These are phyloP conservation scores for Fundulus diaphanus DNA, from an alignment of 2,797 vertebrate genomes.

Conservation along the genomic window DNA sequence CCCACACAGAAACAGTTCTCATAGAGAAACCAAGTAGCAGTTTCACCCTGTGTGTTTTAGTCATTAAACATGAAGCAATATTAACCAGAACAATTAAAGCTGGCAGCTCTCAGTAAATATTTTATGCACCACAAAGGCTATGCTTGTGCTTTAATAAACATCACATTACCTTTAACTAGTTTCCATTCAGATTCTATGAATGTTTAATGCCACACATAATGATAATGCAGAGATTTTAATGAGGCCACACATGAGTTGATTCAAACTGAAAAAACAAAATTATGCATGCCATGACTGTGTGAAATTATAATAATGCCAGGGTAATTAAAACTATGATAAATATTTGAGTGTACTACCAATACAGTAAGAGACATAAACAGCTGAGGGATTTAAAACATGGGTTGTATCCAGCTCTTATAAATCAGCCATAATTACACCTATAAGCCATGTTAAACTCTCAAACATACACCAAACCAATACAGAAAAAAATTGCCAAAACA, in stretches of 20 bases:
- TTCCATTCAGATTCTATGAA: slow-evolving; percentile 71
- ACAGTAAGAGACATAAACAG: slow-evolving; percentile 28
- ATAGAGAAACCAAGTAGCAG: neutral
- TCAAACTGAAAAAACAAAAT: slow-evolving; percentile 48
- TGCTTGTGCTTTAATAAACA: slow-evolving; percentile 54
- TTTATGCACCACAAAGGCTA: slow-evolving; percentile 55
- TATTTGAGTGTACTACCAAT: slow-evolving; percentile 40
- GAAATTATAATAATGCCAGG: slow-evolving; percentile 39
- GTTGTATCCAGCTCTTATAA: slow-evolving; percentile 29
- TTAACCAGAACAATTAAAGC: slow-evolving; percentile 31
- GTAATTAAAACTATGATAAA: slow-evolving; percentile 61
- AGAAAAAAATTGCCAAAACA: slow-evolving; percentile 10
- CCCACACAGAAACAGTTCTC: neutral
- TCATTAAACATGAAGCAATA: slow-evolving; percentile 20
- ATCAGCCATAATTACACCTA: slow-evolving; percentile 38
- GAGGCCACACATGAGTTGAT: slow-evolving; percentile 27
- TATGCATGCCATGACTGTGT: neutral
- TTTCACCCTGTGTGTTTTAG: neutral
- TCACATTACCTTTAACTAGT: slow-evolving; percentile 64
- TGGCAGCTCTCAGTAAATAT: slow-evolving; percentile 71
- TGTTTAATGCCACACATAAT: slow-evolving; percentile 73
- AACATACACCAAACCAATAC: slow-evolving; percentile 30
- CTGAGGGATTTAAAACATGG: slow-evolving; percentile 34
- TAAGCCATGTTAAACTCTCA: slow-evolving; percentile 25
- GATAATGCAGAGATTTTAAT: slow-evolving; percentile 57